Conservation (phyloP, 1,140 invertebrate species). For the Pseudomyrmex dendroicus region DNA sequence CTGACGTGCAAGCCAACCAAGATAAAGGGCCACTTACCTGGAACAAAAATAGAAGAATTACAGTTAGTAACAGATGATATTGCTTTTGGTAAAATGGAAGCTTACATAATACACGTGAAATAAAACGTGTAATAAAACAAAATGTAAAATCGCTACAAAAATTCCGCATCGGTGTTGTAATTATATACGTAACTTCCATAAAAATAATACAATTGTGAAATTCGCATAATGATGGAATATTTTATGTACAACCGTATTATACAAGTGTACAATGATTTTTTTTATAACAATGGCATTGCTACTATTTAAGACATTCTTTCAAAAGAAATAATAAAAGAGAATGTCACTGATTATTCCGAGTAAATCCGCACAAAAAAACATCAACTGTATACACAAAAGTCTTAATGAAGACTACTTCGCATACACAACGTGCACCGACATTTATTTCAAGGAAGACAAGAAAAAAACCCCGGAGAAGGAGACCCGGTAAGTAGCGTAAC, state of each 20-base stretch:
- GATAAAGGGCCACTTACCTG: slow-evolving; percentile 39
- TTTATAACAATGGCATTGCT: neutral
- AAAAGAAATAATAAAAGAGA: neutral
- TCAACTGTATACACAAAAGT: neutral
- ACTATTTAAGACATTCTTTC: neutral
- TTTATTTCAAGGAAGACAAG: neutral
- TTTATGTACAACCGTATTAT: neutral
- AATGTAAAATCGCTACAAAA: neutral
- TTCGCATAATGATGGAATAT: neutral
- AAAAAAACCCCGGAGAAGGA: neutral
- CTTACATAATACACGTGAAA: neutral
- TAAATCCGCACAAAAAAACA: neutral
- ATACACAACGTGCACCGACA: neutral
- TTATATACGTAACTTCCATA: neutral
- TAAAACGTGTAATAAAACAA: no score
- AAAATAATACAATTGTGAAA: no score
- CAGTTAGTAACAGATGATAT: slow-evolving; percentile 8
- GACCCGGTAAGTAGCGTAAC: neutral
- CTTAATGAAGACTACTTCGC: neutral
- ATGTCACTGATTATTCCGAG: neutral
- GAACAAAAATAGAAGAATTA: slow-evolving; percentile 41
- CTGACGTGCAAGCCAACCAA: slow-evolving; percentile 40
- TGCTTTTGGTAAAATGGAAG: neutral
- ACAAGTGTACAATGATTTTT: neutral
- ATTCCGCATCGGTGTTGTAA: neutral